Evolutionary conservation across 2,797 vertebrate species (phyloP).

Genomic region (Girardinus metallicus): DNA sequence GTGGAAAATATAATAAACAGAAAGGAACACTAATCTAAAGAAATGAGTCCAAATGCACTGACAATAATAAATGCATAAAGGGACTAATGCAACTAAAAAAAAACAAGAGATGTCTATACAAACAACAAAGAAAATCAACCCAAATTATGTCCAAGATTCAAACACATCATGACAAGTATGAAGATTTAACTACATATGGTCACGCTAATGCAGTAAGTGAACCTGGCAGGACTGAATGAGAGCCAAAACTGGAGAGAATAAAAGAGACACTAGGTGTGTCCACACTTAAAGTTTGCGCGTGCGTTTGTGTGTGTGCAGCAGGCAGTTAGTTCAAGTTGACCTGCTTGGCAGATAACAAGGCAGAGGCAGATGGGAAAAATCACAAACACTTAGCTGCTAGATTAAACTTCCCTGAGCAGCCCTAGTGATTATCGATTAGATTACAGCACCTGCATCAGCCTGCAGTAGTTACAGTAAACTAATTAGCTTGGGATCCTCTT

Average conservation of each 20-base stretch:
- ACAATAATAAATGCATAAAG: background rate
- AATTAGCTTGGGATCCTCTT: constrained; percentile 33
- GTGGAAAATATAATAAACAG: constrained; percentile 1
- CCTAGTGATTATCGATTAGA: constrained; percentile 65
- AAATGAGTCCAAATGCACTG: background rate
- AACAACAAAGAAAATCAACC: background rate
- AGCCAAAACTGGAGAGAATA: background rate
- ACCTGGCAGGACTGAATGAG: background rate
- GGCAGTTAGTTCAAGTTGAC: constrained; percentile 39
- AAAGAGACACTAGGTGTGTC: background rate
- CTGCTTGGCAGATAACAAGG: constrained; percentile 28
- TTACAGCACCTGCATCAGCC: constrained; percentile 37
- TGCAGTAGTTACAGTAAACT: constrained; percentile 44
- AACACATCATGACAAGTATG: background rate
- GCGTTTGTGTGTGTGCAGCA: constrained; percentile 8
- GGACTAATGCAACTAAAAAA: background rate
- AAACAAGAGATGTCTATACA: background rate
- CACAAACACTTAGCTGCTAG: constrained; percentile 53
- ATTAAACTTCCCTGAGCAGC: constrained; percentile 50
- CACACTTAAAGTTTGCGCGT: background rate
- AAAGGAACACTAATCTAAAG: background rate
- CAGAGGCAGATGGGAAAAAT: constrained; percentile 56
- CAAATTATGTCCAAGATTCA: background rate
- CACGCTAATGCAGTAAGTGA: background rate
- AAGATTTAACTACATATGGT: background rate